Evolutionary conservation across 2,888 invertebrate species (phyloP), one percentile per base, ranked within the genome.

Genomic region (Phengaris arion): DNA sequence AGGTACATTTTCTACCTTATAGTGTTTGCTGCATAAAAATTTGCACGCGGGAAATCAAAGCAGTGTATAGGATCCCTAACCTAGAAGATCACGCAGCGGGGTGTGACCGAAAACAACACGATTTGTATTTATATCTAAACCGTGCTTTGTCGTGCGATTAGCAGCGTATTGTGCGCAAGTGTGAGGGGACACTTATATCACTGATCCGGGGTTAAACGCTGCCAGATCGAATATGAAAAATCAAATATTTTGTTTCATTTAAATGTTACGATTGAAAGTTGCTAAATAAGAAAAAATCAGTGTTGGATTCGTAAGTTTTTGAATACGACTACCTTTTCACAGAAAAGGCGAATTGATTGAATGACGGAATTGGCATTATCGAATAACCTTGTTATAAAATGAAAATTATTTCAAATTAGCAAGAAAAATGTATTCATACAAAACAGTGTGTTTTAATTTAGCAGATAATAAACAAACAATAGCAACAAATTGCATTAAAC

Each of bases 121-220:
- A 91, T 91, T 89, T 92, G 91, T 92, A 91, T 92, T 92, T 90
- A 90, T 91, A 89, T 86, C 90, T 89, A 90, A 92, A 91, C 89
- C 91, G 86, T 87, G 83, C 89, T 86, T 93, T 92, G 92, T 93
- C 85, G 85, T 82, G 88, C 92, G 92, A 93, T 93, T 93, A 93
- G 90, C 83, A 84, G 85, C 85, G 88, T 85, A 89, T 89, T 92
- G 89, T 75, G 84, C 81, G 84, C 89, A 88, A 89, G 89, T 89
- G 90, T 85, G 81, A 75, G 76, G 77, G 78, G 77, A 81, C 82
- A 82, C 83, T 85, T 83, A 84, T 82, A 80, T 80, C 82, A 79
- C 82, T 84, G 82, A 84, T 79, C 77, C 73, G 74, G 74, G 77
- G 78, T 77, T 81, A 78, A 79, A 80, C 78, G 79, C 10, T 77